Conservation (phyloP, 2,113 vertebrate species). For the Malaclemys terrapin region DNA sequence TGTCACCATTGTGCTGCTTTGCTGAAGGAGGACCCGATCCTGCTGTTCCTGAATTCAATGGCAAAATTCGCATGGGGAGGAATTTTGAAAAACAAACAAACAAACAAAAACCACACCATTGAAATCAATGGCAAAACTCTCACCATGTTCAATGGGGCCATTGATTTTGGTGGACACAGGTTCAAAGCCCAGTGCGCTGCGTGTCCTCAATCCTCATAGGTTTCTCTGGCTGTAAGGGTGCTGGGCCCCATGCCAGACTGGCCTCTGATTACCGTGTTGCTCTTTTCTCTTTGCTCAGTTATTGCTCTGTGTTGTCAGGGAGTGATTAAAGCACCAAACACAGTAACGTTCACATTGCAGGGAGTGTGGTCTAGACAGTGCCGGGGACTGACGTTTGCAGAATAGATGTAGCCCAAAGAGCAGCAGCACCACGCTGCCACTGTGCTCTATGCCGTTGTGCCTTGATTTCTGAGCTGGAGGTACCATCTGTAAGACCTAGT, state of each 20-base stretch:
- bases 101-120: too few species aligned
- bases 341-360: neutral
- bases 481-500: neutral
- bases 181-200: neutral
- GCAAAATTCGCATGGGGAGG: neutral
- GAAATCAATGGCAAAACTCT: too few species aligned
- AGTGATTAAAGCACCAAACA: neutral
- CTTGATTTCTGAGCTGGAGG: neutral
- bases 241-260: neutral
- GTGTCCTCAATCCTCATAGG: neutral
- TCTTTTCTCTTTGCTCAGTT: neutral
- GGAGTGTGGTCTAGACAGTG: neutral
- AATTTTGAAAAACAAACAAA: too few species aligned
- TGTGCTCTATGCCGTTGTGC: neutral
- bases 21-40: neutral
- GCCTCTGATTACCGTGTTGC: neutral
- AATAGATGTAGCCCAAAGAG: neutral
- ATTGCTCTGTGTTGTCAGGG: rapidly evolving
- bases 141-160: neutral
- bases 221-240: neutral
- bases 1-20: neutral
- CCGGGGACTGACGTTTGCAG: neutral
- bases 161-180: neutral
- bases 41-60: neutral
- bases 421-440: neutral